Conservation (phyloP, 2,113 vertebrate genomes). For the Balaeniceps rex region DNA sequence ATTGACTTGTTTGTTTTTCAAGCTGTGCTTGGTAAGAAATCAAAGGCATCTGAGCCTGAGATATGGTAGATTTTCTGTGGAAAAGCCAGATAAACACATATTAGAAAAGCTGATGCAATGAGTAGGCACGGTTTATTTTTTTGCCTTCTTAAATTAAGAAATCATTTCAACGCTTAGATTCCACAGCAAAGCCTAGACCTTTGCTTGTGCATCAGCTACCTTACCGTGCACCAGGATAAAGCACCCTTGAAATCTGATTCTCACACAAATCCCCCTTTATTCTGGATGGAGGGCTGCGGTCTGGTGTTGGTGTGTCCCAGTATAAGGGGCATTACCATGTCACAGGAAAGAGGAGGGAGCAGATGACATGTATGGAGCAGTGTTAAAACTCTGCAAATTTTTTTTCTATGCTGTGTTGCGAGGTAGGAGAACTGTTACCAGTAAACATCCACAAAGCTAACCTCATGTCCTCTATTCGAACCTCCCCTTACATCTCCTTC, state of each 20-base stretch:
- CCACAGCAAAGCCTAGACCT: not conserved
- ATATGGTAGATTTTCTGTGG: not conserved
- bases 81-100: not conserved
- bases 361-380: not conserved
- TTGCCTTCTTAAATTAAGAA: not conserved
- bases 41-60: not conserved
- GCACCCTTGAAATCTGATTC: not conserved
- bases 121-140: not conserved
- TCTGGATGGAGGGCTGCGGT: not conserved
- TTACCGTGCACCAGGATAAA: not conserved
- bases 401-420: not conserved
- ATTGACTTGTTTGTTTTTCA: conserved; percentile 58
- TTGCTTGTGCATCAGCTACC: not conserved
- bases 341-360: not conserved
- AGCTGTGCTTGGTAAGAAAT: not conserved
- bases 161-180: not conserved
- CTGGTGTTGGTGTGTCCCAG: not conserved
- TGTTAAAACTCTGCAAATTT: not conserved
- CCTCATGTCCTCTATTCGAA: not conserved
- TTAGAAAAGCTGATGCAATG: not conserved
- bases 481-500: not conserved
- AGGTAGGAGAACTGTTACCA: not conserved
- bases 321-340: not conserved
- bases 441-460: not conserved
- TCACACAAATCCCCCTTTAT: not conserved